These are phyloP conservation scores for Laupala kohalensis DNA, from an alignment of 1,140 invertebrate genomes.

Conservation along the genomic window DNA sequence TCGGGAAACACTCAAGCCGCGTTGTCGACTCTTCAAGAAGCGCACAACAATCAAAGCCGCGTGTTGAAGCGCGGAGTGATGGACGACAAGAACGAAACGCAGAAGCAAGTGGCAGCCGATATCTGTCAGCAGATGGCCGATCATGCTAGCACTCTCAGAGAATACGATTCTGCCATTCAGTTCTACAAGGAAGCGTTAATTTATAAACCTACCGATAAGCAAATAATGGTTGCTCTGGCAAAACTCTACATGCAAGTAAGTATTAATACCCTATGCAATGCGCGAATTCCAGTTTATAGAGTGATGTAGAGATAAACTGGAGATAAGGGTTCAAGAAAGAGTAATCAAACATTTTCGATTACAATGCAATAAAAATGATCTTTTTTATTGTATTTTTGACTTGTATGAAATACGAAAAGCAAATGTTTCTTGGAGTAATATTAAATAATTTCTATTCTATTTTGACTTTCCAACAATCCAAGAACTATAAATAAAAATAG, in stretches of 20 bases:
- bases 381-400: too few species aligned
- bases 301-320: too few species aligned
- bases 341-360: too few species aligned
- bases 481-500: too few species aligned
- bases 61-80: constrained; percentile 49
- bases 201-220: constrained; percentile 61
- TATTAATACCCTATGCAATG: too few species aligned
- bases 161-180: constrained; percentile 58
- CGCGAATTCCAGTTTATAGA: too few species aligned
- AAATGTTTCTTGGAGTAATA: too few species aligned
- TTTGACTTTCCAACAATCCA: too few species aligned
- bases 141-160: constrained; percentile 41
- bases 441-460: too few species aligned
- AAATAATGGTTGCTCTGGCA: constrained; percentile 62
- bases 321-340: too few species aligned
- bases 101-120: constrained; percentile 41
- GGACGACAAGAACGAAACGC: constrained; percentile 38
- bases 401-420: too few species aligned
- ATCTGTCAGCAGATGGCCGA: constrained; percentile 57
- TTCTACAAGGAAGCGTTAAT: constrained; percentile 77
- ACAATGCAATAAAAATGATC: too few species aligned
- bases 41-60: constrained; percentile 47
- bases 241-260: constrained; percentile 72
- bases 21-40: constrained; percentile 43
- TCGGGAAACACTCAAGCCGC: constrained; percentile 45